phyloP scores from a whole-genome alignment of 2,797 vertebrate species.

The Rousettus madagascariensis region DNA sequence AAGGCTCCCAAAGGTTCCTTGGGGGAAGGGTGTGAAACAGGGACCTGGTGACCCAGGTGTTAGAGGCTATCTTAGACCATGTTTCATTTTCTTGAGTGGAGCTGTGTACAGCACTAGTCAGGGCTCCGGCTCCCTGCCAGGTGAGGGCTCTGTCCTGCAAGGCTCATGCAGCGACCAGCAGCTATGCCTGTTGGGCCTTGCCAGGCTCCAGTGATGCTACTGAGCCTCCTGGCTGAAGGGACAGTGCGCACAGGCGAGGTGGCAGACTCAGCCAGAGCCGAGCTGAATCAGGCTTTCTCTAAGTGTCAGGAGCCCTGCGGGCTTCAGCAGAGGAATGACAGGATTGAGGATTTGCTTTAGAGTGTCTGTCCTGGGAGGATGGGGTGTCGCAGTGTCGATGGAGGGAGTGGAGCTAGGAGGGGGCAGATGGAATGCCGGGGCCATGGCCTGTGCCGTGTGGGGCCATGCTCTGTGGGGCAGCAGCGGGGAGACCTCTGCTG shows the following conservation, averaged over 20 bases:
- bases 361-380: neutral
- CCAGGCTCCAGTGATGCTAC: neutral
- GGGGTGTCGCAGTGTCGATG: neutral
- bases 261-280: neutral
- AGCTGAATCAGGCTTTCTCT: neutral
- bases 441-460: neutral
- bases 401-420: neutral
- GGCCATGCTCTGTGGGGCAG: neutral
- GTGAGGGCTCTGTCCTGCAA: rapidly evolving
- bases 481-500: neutral
- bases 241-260: rapidly evolving
- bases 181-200: neutral
- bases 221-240: neutral
- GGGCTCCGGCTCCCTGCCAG: neutral
- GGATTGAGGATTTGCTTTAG: neutral
- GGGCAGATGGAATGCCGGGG: neutral
- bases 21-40: neutral
- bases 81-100: neutral
- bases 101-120: rapidly evolving
- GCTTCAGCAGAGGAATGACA: neutral
- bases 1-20: neutral
- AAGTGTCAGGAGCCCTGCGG: neutral
- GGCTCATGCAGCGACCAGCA: too few species aligned
- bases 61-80: neutral
- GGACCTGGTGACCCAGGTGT: neutral